Percentiles rank a stretch among this genome's conserved stretches.
phyloP scores from a whole-genome alignment of 2,797 vertebrate species.

The Hypotaenidia philippensis region DNA sequence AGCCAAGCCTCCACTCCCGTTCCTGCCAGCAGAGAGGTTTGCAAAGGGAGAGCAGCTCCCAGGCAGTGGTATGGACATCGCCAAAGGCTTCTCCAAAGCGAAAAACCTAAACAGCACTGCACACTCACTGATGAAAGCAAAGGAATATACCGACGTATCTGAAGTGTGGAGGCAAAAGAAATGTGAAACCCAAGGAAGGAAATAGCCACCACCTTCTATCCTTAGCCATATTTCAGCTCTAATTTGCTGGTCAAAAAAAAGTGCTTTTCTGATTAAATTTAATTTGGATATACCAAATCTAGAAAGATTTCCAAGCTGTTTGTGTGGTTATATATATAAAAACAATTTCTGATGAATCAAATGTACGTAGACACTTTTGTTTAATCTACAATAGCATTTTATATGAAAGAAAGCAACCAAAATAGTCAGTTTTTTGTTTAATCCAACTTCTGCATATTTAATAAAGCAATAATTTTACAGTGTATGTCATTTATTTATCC shows the following conservation, averaged over 20 bases:
- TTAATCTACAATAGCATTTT: not conserved
- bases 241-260: not conserved
- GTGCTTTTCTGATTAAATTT: not conserved
- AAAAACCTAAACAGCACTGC: not conserved
- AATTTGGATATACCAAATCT: not conserved
- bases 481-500: not conserved
- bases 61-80: not conserved
- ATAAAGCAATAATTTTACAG: not conserved
- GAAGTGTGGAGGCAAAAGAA: not conserved
- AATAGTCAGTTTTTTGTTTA: not conserved
- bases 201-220: not conserved
- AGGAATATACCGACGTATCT: not conserved
- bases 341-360: not conserved
- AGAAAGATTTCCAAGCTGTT: not conserved
- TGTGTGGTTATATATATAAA: not conserved
- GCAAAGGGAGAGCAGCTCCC: not conserved
- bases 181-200: not conserved
- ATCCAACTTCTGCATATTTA: not conserved
- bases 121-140: not conserved
- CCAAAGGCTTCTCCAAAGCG: not conserved
- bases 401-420: not conserved
- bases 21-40: not conserved
- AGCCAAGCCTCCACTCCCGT: fast-evolving
- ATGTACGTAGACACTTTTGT: not conserved
- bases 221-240: not conserved